phyloP scores from a whole-genome alignment of 2,113 vertebrate genomes.

The Steatornis caripensis region DNA sequence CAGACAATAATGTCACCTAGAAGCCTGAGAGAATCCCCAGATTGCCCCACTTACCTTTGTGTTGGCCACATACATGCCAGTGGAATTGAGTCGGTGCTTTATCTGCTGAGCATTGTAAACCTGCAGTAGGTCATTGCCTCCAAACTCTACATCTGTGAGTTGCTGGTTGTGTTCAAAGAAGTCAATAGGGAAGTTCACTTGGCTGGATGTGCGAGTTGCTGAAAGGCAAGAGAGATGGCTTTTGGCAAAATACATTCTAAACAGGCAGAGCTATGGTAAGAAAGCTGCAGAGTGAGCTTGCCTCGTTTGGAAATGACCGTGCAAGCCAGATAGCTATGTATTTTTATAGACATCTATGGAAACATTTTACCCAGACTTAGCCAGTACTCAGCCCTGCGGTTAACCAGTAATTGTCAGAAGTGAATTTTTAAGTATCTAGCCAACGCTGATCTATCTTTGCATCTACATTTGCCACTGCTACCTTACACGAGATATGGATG shows the following conservation, averaged over 20 bases:
- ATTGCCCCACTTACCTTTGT: conserved; percentile 83
- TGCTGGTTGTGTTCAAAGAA: conserved; percentile 99
- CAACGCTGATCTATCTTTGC: not conserved
- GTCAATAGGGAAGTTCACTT: conserved; percentile 98
- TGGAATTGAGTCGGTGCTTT: conserved; percentile 96
- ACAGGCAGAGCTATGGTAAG: not conserved
- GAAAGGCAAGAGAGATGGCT: not conserved
- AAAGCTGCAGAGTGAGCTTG: not conserved
- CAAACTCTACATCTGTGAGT: conserved; percentile 95
- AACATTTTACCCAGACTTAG: not conserved
- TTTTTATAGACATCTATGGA: not conserved
- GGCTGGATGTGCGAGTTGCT: conserved; percentile 94
- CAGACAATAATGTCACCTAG: accelerated
- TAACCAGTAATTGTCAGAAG: not conserved
- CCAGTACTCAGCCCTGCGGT: not conserved
- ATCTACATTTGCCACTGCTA: not conserved
- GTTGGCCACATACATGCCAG: conserved; percentile 99
- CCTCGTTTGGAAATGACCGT: not conserved
- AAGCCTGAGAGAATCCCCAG: not conserved
- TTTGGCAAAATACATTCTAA: not conserved
- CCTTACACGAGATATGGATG: accelerated
- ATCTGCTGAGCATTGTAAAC: conserved; percentile 99
- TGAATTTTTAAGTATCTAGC: not conserved
- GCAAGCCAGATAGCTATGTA: accelerated
- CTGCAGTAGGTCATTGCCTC: conserved; percentile 95